These are phyloP conservation scores for Drosophila tripunctata DNA, from an alignment of 2,888 invertebrate genomes.

Conservation along the genomic window DNA sequence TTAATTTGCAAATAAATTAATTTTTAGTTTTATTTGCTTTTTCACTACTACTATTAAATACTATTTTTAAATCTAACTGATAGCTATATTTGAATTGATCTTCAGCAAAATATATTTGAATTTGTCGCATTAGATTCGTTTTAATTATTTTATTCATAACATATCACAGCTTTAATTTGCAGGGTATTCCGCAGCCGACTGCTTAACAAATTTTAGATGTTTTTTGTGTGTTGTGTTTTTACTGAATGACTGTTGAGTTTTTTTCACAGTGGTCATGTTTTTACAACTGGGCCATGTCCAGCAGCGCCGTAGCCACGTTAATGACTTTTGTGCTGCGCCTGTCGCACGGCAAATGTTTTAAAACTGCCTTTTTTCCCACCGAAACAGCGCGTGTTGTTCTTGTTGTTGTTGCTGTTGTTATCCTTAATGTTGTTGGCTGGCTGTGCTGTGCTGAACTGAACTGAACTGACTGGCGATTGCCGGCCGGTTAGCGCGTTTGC, in stretches of 20 bases:
- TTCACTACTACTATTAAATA: too few species aligned
- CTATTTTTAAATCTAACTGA: too few species aligned
- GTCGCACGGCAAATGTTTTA: conserved; percentile 78
- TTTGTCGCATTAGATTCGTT: background rate
- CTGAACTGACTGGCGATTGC: conserved; percentile 49
- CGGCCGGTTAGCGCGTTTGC: conserved; percentile 71
- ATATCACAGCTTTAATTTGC: too few species aligned
- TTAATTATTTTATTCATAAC: background rate
- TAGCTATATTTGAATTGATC: too few species aligned
- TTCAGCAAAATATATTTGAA: too few species aligned
- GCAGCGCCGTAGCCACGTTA: conserved; percentile 72
- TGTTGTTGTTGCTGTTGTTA: conserved; percentile 34
- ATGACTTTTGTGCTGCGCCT: conserved; percentile 78
- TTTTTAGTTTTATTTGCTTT: too few species aligned
- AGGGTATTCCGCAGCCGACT: conserved; percentile 38
- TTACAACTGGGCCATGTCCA: conserved; percentile 79
- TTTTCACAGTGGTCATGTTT: conserved; percentile 79
- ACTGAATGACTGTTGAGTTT: conserved; percentile 64
- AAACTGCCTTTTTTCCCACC: conserved; percentile 54
- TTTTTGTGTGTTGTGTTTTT: conserved; percentile 31
- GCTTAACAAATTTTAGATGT: background rate
- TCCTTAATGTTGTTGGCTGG: conserved; percentile 31
- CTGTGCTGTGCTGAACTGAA: conserved; percentile 33
- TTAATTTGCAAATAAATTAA: too few species aligned
- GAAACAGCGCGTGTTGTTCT: conserved; percentile 27